These are phyloP conservation scores for Oscheius onirici DNA, from an alignment of 2,888 invertebrate species.

Conservation along the genomic window DNA sequence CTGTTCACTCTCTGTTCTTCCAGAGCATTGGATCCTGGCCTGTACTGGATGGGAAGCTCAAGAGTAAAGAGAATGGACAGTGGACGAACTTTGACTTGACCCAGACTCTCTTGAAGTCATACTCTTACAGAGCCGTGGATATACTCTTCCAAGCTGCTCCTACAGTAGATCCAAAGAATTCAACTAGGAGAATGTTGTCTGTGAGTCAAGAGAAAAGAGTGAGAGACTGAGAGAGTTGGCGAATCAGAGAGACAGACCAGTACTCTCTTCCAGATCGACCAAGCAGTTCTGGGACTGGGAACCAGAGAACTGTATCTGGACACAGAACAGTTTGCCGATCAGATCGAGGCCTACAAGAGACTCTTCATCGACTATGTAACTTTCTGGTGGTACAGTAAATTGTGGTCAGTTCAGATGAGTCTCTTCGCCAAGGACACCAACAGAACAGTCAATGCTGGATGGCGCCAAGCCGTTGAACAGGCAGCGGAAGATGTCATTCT, in stretches of 20 bases:
- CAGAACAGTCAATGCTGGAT: constrained; percentile 43
- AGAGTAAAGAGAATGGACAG: background rate
- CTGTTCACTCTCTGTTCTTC: background rate
- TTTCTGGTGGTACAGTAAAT: background rate
- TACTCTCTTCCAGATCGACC: constrained; percentile 60
- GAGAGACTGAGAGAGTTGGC: too few species aligned
- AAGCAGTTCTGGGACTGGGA: constrained; percentile 61
- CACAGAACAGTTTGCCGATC: constrained; percentile 65
- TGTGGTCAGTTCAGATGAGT: constrained; percentile 38
- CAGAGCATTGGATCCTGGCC: background rate
- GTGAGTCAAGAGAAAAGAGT: too few species aligned
- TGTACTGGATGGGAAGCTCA: background rate
- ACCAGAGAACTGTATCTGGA: constrained; percentile 69
- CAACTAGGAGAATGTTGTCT: background rate
- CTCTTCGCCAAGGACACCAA: constrained; percentile 62
- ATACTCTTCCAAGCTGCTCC: background rate
- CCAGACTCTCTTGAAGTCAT: background rate
- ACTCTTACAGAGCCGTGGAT: background rate
- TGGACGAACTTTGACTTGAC: constrained; percentile 9
- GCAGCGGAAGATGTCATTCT: constrained; percentile 66
- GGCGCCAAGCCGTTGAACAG: too few species aligned
- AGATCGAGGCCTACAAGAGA: constrained; percentile 65
- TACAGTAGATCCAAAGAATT: background rate
- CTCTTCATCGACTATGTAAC: constrained; percentile 56
- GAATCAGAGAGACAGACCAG: background rate